Base-by-base conservation (phyloP, 92 coral and sea anemone genomes). In the Bergia puertoricense region DNA sequence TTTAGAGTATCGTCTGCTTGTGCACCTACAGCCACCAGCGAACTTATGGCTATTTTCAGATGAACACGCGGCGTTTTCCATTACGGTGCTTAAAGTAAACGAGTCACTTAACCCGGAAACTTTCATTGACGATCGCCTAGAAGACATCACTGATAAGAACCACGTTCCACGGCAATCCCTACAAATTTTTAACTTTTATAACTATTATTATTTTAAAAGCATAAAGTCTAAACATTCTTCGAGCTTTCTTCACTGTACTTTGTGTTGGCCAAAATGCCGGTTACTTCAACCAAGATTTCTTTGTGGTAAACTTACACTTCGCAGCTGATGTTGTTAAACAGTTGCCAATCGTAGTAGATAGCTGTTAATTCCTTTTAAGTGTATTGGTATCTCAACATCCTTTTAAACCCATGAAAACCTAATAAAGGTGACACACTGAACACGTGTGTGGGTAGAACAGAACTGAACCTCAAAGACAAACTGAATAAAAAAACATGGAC, bases 21-120 rank as follows among this genome's bases (percentile, higher is more conserved):
- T 76, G 11, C 46, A 76, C 30, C 46, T 42, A 42, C 2, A 76
- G 23, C 20, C 50, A 2, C 77, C 77, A 8, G 20, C 45, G 59
- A 42, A 82, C n/a, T 82, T 51, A 30, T 66, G 36, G 8, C 74
- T 66, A 11, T 8, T 62, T 42, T 56, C 56, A 43, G 10, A 38
- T 39, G 86, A 82, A 20, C 48, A 42, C 13, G 36, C 30, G 45
- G 43, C 76, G 6, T 66, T 66, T 82, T 82, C 86, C 69, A 40
- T 18, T 23, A 66, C 86, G 66, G 86, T 82, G 20, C 51, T 41
- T 23, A 82, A 62, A 9, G 39, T 59, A 11, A 18, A 18, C 38
- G 76, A 7, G 18, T 65, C 74, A 40, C 57, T 82, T 56, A 23
- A 15, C 74, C 86, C 66, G 6, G 59, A 65, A 66, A 18, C 18